These are phyloP conservation scores for Orbicella faveolata DNA, from an alignment of 64 coral and sea anemone genomes.

Conservation along the genomic window DNA sequence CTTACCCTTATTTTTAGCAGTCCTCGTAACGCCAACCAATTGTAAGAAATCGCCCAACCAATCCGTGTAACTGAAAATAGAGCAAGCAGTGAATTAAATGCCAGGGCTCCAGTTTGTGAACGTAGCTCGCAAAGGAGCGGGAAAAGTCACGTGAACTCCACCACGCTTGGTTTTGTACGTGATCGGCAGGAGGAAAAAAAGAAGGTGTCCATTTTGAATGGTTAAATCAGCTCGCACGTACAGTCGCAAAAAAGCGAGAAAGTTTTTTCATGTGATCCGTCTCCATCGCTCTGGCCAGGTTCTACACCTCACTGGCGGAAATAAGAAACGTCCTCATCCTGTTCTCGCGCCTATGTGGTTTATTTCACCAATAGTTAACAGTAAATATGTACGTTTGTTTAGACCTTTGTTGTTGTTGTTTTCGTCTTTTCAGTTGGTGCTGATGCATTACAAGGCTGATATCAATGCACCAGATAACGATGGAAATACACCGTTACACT, in stretches of 20 bases:
- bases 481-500: slow-evolving; percentile 85
- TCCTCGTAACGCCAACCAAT: too few relatives aligned
- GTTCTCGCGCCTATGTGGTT: neutral
- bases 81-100: neutral
- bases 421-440: slow-evolving; percentile 57
- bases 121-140: neutral
- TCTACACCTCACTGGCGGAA: too few relatives aligned
- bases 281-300: too few relatives aligned
- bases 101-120: neutral
- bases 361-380: too few relatives aligned
- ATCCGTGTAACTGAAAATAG: neutral
- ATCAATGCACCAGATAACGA: slow-evolving; percentile 90
- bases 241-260: too few relatives aligned
- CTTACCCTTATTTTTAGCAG: neutral
- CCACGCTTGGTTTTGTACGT: neutral
- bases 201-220: neutral
- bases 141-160: neutral
- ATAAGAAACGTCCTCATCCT: too few relatives aligned
- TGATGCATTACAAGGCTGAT: slow-evolving; percentile 95
- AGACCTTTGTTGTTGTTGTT: neutral
- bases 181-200: neutral
- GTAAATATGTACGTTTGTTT: neutral
- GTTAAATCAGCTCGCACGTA: too few relatives aligned
- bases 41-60: too few relatives aligned
- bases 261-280: too few relatives aligned